phyloP scores from a whole-genome alignment of 2,113 vertebrate species.

The Cacatua alba region DNA sequence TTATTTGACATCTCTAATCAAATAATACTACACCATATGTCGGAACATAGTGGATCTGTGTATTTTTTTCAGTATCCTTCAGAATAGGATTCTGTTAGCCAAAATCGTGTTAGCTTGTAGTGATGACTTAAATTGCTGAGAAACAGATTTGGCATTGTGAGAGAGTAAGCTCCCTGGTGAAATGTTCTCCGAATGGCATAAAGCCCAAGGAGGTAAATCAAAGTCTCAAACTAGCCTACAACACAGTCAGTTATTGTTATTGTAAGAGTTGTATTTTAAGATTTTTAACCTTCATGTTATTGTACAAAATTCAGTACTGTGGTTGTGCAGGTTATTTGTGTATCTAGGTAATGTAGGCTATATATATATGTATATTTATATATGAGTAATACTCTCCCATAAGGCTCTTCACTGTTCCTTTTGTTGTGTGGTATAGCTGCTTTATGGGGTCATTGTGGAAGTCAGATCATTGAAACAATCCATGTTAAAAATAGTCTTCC shows the following conservation, averaged over 20 bases:
- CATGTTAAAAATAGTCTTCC: neutral
- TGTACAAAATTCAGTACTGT: neutral
- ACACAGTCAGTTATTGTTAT: neutral
- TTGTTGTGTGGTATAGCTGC: neutral
- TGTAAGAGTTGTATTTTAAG: neutral
- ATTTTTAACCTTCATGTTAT: neutral
- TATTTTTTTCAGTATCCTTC: neutral
- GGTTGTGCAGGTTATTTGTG: neutral
- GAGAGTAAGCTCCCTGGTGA: neutral
- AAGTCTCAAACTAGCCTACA: neutral
- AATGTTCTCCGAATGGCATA: neutral
- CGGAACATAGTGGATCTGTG: neutral
- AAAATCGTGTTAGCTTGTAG: neutral
- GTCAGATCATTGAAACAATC: neutral
- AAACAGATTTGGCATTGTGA: neutral
- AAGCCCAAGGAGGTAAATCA: neutral
- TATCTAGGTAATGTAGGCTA: neutral
- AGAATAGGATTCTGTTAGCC: neutral
- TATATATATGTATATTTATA: neutral
- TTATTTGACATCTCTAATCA: neutral
- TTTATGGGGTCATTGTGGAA: neutral
- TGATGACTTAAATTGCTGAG: neutral
- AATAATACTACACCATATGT: fast-evolving
- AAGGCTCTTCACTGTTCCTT: neutral
- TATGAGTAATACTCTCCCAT: neutral